Conservation (phyloP, 1,140 invertebrate species). For the Drosophila bipectinata region DNA sequence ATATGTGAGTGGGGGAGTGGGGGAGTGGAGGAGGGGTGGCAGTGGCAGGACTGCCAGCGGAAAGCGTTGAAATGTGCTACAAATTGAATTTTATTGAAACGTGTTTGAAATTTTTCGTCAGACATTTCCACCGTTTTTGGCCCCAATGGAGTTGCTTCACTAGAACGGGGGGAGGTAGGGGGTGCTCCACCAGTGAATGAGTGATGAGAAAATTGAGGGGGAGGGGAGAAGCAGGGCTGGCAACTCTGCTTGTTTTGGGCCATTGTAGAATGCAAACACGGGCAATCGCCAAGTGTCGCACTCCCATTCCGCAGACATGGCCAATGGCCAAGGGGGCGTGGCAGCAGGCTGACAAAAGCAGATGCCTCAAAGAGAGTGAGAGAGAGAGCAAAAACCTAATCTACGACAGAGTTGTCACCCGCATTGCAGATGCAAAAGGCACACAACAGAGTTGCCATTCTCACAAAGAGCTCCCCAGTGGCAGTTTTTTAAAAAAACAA, state of each 20-base stretch:
- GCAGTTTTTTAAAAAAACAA: background rate
- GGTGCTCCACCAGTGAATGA: background rate
- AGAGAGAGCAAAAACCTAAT: slow-evolving; percentile 33
- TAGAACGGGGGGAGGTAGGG: background rate
- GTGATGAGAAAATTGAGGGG: background rate
- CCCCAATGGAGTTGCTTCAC: slow-evolving; percentile 8
- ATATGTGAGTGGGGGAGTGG: slow-evolving; percentile 54
- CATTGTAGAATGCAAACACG: slow-evolving; percentile 70
- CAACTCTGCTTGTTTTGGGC: slow-evolving; percentile 67
- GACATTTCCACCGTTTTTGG: slow-evolving; percentile 46
- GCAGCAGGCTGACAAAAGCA: slow-evolving; percentile 34
- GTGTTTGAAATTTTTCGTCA: slow-evolving; percentile 79
- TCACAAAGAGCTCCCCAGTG: background rate
- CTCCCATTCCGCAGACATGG: slow-evolving; percentile 42
- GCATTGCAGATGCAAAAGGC: slow-evolving; percentile 28
- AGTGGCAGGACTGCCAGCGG: slow-evolving; percentile 32
- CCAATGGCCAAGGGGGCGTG: slow-evolving; percentile 41
- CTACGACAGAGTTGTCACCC: slow-evolving; percentile 46
- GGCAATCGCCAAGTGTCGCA: slow-evolving; percentile 67
- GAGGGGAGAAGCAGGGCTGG: background rate
- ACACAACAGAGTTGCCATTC: slow-evolving; percentile 23
- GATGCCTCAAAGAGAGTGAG: slow-evolving; percentile 34
- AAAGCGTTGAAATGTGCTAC: slow-evolving; percentile 82
- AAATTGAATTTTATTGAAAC: slow-evolving; percentile 83
- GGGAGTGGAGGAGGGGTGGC: background rate